Evolutionary conservation across 1,140 invertebrate species (phyloP).

Genomic region (Muscidifurax raptorellus): DNA sequence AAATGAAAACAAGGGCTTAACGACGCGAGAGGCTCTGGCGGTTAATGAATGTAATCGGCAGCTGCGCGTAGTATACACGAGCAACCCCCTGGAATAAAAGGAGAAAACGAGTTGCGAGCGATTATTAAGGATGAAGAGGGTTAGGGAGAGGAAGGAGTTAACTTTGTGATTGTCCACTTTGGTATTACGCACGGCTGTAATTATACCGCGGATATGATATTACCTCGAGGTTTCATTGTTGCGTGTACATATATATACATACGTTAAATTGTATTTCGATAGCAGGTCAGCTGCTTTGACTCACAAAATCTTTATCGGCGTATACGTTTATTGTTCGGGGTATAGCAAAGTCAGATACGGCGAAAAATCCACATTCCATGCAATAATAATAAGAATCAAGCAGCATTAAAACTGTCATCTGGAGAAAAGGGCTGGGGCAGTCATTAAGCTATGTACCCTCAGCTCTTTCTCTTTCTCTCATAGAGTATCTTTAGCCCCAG

Average conservation of each 20-base stretch:
- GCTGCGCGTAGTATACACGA: background rate
- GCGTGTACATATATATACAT: background rate
- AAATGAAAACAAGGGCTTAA: constrained; percentile 25
- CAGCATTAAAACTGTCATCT: background rate
- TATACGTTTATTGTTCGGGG: too few species aligned
- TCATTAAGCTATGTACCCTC: background rate
- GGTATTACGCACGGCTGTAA: background rate
- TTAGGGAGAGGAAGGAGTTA: background rate
- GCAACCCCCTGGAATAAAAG: constrained; percentile 5
- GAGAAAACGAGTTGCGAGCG: background rate
- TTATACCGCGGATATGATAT: background rate
- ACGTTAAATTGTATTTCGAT: too few species aligned
- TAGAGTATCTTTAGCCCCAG: background rate
- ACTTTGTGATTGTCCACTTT: background rate
- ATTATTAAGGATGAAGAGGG: constrained; percentile 5
- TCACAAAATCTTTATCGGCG: too few species aligned
- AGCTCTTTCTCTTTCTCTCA: too few species aligned
- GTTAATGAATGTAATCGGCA: constrained; percentile 28
- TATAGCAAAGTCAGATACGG: too few species aligned
- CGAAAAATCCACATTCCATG: too few species aligned
- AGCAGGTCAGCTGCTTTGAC: too few species aligned
- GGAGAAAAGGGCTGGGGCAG: background rate
- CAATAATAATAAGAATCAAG: too few species aligned
- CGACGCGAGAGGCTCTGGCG: background rate
- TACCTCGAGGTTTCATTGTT: background rate